phyloP scores from a whole-genome alignment of 2,113 vertebrate genomes.

The Platysteira castanea region DNA sequence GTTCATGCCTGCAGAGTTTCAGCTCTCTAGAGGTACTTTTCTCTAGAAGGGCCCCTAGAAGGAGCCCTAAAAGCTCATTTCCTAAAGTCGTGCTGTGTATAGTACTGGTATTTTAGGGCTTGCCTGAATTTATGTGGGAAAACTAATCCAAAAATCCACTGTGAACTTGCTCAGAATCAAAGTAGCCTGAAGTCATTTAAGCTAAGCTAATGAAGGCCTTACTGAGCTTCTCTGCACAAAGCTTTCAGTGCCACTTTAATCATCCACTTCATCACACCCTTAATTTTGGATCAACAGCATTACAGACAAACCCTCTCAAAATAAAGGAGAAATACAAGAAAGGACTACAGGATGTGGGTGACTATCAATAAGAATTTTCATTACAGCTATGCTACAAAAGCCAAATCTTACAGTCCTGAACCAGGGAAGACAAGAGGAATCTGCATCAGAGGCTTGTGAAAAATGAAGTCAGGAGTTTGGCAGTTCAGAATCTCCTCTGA shows the following conservation, averaged over 20 bases:
- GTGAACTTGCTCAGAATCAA: constrained; percentile 6
- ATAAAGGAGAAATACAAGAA: neutral
- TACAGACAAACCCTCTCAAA: neutral
- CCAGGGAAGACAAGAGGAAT: neutral
- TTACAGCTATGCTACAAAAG: neutral
- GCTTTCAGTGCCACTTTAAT: neutral
- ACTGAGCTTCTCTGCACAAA: neutral
- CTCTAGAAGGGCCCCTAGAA: neutral
- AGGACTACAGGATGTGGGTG: neutral
- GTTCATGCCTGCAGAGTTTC: neutral
- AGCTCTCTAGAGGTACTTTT: neutral
- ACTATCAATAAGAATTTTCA: neutral
- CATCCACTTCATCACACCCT: neutral
- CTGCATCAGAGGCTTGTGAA: neutral
- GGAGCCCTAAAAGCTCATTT: neutral
- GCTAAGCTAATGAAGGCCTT: constrained; percentile 13
- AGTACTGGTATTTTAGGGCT: neutral
- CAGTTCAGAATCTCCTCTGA: neutral
- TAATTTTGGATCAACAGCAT: neutral
- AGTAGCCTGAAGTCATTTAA: constrained; percentile 12
- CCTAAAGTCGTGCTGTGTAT: neutral
- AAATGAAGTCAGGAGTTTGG: neutral
- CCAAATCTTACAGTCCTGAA: neutral
- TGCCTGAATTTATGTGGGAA: neutral
- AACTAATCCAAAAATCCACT: constrained; percentile 30